These are phyloP conservation scores for Hystrix brachyura DNA, from an alignment of 2,113 vertebrate genomes.

Conservation along the genomic window DNA sequence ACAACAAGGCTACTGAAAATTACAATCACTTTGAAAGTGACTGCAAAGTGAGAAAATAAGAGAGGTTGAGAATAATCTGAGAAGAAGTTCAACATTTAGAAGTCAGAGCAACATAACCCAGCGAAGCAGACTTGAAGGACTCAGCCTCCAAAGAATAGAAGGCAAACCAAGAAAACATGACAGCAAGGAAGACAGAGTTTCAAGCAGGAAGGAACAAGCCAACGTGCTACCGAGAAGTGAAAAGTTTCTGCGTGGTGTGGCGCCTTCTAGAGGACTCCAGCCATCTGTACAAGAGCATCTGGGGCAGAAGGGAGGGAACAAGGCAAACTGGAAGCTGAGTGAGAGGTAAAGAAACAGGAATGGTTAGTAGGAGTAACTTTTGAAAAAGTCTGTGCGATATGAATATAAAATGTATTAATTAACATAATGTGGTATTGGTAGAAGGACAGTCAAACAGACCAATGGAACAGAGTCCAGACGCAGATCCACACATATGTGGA, in stretches of 20 bases:
- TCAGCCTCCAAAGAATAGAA: not conserved
- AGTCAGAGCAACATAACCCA: not conserved
- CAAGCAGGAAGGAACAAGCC: not conserved
- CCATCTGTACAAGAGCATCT: not conserved
- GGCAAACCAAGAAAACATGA: not conserved
- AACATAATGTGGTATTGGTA: not conserved
- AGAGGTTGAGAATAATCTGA: not conserved
- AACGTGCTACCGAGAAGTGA: not conserved
- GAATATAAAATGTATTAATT: not conserved
- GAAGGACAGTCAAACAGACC: not conserved
- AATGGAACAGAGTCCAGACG: not conserved
- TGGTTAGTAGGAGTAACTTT: not conserved
- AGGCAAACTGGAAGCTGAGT: not conserved
- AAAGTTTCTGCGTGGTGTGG: not conserved
- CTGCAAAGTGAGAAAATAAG: constrained; percentile 38
- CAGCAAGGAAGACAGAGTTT: not conserved
- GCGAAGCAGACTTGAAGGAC: not conserved
- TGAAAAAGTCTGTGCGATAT: not conserved
- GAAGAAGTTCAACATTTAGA: not conserved
- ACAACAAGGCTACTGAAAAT: not conserved
- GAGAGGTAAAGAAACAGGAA: not conserved
- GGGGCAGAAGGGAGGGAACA: not conserved
- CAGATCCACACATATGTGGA: not conserved
- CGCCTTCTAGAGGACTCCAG: not conserved
- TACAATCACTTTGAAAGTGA: constrained; percentile 15